Evolutionary conservation across 2,888 invertebrate species (phyloP), one percentile per base, ranked within the genome.

Genomic region (Macaria liturata): DNA sequence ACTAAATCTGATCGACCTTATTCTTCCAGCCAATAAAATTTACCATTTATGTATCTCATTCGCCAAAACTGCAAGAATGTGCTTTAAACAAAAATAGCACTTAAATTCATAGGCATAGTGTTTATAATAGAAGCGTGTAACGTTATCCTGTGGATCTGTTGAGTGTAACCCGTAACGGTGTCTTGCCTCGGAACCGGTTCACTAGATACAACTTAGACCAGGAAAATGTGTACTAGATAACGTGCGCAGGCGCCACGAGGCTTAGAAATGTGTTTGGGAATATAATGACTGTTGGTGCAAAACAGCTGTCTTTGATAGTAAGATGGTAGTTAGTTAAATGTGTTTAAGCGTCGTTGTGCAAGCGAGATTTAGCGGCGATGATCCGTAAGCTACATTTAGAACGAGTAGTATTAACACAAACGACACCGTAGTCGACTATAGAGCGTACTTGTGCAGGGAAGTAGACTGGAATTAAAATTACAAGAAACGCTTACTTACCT

Each of bases 141-240:
- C 20, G 31, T 59, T 64, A 65, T 66, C 63, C 61, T 60, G 57
- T 60, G 57, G 49, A 64, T 66, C 59, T 64, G 50, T 63, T 66
- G 65, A 62, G 66, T 69, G 68, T 67, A 68, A 60, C 67, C 65
- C 65, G 56, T 82, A 83, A 84, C 84, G 80, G 82, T 76, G 65
- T 61, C 53, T 50, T 8, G 50, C 64, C 50, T 49, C n/a, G 52
- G 65, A 83, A 83, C 84, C 81, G 83, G 83, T 84, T 72, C 69
- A 73, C 61, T 69, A 70, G 69, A 72, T 45, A 32, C 44, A 40
- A 40, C 39, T 39, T 52, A 49, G 39, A 40, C 51, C 34, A 44
- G 50, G 44, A 44, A 50, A 50, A 50, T 44, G 7, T 37, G 34
- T 37, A 37, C 34, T 37, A 37, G 50, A 32, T 49, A 49, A 31